These are phyloP conservation scores for Alosa alosa DNA, from an alignment of 2,113 vertebrate species.

Conservation along the genomic window DNA sequence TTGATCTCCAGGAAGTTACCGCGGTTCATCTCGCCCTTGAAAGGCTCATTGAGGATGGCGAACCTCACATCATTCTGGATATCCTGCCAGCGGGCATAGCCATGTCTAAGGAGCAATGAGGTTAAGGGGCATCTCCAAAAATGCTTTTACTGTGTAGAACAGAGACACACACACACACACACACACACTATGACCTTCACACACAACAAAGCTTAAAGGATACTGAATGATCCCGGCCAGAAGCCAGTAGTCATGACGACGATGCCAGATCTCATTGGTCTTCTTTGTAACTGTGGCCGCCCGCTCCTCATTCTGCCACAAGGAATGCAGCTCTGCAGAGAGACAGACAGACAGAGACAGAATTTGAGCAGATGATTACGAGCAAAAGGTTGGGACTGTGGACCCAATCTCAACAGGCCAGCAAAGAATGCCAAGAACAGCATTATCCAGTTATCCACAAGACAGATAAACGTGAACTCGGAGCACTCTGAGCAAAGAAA, in stretches of 20 bases:
- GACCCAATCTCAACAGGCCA: neutral
- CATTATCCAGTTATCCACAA: neutral
- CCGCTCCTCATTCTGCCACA: slow-evolving; percentile 98
- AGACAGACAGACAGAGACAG: neutral
- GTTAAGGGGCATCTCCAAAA: slow-evolving; percentile 65
- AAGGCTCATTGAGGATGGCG: slow-evolving; percentile 97
- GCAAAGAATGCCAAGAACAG: neutral
- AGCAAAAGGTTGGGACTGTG: neutral
- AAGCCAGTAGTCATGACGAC: slow-evolving; percentile 97
- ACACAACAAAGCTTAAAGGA: slow-evolving; percentile 72
- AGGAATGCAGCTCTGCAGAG: slow-evolving; percentile 86
- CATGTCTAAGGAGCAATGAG: slow-evolving; percentile 76
- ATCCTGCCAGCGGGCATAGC: slow-evolving; percentile 98
- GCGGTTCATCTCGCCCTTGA: slow-evolving; percentile 96
- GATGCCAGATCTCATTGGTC: slow-evolving; percentile 98
- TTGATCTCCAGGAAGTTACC: slow-evolving; percentile 99
- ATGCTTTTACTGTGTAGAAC: neutral
- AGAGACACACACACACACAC: neutral
- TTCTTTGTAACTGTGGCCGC: slow-evolving; percentile 97
- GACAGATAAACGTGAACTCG: neutral
- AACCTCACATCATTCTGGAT: slow-evolving; percentile 96
- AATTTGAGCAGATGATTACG: neutral
- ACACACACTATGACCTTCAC: neutral
- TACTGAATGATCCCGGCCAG: slow-evolving; percentile 98
- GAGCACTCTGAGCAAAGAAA: neutral